A percentile compares a stretch with the other conserved stretches of the same genome.
These are phyloP conservation scores for Aurelia sp. DNA, from an alignment of 30 jellyfish, hydroid and myxozoan genomes.

Conservation along the genomic window DNA sequence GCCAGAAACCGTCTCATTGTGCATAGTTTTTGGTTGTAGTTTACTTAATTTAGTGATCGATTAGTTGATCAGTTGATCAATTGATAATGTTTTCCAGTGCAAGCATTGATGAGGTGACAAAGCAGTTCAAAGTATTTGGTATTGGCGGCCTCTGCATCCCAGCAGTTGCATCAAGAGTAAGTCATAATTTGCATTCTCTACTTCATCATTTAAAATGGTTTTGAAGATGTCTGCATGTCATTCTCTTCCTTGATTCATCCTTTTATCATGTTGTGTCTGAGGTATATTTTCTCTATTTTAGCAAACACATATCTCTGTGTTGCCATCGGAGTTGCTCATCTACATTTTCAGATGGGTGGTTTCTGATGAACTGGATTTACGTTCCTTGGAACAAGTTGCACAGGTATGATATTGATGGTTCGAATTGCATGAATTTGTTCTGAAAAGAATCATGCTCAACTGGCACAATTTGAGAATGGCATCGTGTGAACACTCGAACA, in stretches of 20 bases:
- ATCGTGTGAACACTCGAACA: too few species aligned
- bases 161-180: constrained; percentile 47
- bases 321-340: constrained; percentile 86
- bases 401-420: constrained; percentile 37
- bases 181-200: background rate
- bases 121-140: constrained; percentile 49
- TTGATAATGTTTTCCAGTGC: constrained; percentile 21
- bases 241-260: too few species aligned
- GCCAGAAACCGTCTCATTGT: too few species aligned
- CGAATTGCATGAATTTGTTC: too few species aligned
- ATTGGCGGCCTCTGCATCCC: constrained; percentile 67
- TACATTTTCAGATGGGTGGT: constrained; percentile 86
- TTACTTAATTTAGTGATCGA: too few species aligned
- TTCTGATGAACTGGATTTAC: constrained; percentile 84
- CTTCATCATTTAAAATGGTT: background rate
- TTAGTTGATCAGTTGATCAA: too few species aligned
- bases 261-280: too few species aligned
- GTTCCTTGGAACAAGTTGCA: constrained; percentile 75
- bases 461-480: too few species aligned
- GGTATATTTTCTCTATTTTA: background rate
- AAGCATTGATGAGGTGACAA: constrained; percentile 46
- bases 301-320: constrained; percentile 83
- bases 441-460: too few species aligned
- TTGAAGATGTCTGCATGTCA: too few species aligned
- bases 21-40: too few species aligned